A percentile compares a stretch with the other conserved stretches of the same genome.
phyloP scores from a whole-genome alignment of 2,797 vertebrate species.

The Gymnothorax javanicus region DNA sequence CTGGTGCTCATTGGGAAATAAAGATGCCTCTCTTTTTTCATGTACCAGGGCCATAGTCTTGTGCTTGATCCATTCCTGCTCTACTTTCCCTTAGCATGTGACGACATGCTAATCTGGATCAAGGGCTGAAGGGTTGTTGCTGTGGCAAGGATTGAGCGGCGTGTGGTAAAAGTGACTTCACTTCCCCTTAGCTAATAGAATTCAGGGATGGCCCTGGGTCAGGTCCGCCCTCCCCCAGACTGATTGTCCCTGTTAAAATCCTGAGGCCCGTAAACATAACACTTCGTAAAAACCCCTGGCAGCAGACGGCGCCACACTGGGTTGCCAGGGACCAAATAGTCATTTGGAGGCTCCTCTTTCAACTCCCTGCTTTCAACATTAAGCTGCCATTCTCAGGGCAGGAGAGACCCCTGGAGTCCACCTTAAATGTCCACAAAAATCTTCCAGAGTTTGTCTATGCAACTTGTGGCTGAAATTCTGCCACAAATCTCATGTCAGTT shows the following conservation, averaged over 20 bases:
- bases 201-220: slow-evolving; percentile 57
- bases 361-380: not conserved
- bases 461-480: not conserved
- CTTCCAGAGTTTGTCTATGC: not conserved
- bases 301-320: slow-evolving; percentile 40
- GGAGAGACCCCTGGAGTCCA: not conserved
- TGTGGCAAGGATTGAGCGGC: not conserved
- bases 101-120: not conserved
- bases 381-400: not conserved
- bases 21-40: not conserved
- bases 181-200: slow-evolving; percentile 66
- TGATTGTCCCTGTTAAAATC: slow-evolving; percentile 67
- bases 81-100: not conserved
- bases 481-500: not conserved
- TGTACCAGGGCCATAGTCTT: not conserved
- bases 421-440: not conserved
- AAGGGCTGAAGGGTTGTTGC: not conserved
- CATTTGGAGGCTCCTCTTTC: not conserved
- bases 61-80: not conserved
- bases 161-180: slow-evolving; percentile 58
- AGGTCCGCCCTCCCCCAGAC: slow-evolving; percentile 47
- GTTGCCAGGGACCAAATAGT: not conserved
- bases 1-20: not conserved
- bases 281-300: slow-evolving; percentile 70
- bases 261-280: slow-evolving; percentile 75